Evolutionary conservation across 2,888 invertebrate genomes (phyloP), one percentile per base, ranked within the genome.

Genomic region (Zonitis immaculata): DNA sequence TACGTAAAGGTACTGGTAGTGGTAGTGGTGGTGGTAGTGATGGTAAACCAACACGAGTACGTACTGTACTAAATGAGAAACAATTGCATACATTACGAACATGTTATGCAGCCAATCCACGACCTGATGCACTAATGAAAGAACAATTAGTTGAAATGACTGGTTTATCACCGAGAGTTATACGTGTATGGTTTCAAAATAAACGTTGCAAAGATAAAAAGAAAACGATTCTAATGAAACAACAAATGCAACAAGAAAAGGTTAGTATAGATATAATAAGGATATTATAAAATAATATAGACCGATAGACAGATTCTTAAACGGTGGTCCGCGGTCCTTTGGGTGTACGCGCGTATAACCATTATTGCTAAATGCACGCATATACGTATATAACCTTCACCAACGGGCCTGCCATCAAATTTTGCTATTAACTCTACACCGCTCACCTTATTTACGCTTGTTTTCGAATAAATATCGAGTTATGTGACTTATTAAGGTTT

Each of bases 131-230:
- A 35, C 84, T 98, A 57, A 95, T 97, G 94, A 99, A 99, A 80
- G 99, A 99, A 76, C 97, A 98, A 76, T 84, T 99, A 58, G 97
- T 97, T 39, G 98, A 99, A 79, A 96, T 98, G 97, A 99, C 99
- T 12, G 88, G 94, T 0, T 85, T 99, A 47, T 95, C 94, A 69
- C 97, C 98, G 16, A 81, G 99, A 12, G 99, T 99, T 66, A 99
- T 99, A 74, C 84, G 99, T 71, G 99, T 99, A 54, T 99, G 99
- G 99, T 99, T 98, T 82, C 97, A 97, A 78, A 97, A 97, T 78
- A 97, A 96, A 76, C 82, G 96, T 60, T 96, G 95, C 80, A 96
- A 96, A 78, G 95, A 96, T 79, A 96, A 96, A 81, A 96, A 96
- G 82, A 90, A 94, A 76, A 95, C 95, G 49, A 89, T 97, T 47